These are phyloP conservation scores for Coptodon bakossiorum DNA, from an alignment of 2,113 vertebrate species.

Conservation along the genomic window DNA sequence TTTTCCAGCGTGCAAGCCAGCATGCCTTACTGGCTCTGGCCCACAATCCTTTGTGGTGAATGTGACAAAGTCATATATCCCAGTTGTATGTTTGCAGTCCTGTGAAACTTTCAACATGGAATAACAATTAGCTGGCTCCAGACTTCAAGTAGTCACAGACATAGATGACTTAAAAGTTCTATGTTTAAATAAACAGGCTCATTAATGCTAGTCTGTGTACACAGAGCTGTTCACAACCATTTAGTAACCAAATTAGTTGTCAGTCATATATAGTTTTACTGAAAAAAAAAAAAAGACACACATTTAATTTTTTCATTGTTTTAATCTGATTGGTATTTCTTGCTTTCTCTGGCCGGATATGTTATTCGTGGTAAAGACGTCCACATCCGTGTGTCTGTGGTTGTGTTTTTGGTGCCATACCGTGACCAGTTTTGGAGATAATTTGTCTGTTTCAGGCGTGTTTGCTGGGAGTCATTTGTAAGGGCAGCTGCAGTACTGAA, in stretches of 20 bases:
- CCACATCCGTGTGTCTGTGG: background rate
- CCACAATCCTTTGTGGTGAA: background rate
- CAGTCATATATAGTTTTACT: background rate
- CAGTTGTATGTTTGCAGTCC: background rate
- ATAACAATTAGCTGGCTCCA: background rate
- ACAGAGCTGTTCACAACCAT: background rate
- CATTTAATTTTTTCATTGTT: fast-evolving
- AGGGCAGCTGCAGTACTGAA: background rate
- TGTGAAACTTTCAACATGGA: background rate
- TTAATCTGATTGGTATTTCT: background rate
- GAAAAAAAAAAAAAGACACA: background rate
- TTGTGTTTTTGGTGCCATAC: background rate
- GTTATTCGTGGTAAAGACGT: background rate
- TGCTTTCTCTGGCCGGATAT: background rate
- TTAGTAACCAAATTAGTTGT: background rate
- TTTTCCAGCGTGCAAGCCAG: background rate
- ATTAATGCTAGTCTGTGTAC: background rate
- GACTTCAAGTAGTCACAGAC: background rate
- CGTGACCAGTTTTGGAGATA: background rate
- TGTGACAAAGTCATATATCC: background rate
- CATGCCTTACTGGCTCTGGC: background rate
- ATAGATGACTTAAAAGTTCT: background rate
- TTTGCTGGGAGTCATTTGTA: background rate
- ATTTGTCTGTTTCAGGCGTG: background rate
- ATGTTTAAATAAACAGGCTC: background rate